Conservation (phyloP, 1,140 invertebrate species). For the Cydia amplana region DNA sequence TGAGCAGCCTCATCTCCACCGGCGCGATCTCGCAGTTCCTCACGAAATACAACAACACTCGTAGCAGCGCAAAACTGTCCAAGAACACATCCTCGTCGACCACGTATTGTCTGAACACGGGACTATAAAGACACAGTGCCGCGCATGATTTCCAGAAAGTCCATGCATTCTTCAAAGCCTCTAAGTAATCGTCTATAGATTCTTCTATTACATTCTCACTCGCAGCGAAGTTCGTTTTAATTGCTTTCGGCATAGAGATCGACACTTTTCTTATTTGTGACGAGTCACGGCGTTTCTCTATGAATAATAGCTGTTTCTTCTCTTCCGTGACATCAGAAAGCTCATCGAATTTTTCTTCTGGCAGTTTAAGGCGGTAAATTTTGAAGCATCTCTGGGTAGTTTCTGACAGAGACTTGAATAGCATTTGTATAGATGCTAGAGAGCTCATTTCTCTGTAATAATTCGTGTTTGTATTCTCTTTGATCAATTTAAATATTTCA, state of each 20-base stretch:
- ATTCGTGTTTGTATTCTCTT: slow-evolving; percentile 59
- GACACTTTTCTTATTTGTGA: slow-evolving; percentile 29
- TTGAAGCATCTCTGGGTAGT: slow-evolving; percentile 72
- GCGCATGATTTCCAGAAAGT: slow-evolving; percentile 82
- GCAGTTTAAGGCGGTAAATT: slow-evolving; percentile 62
- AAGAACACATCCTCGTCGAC: slow-evolving; percentile 55
- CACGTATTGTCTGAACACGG: slow-evolving; percentile 78
- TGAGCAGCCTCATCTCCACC: slow-evolving; percentile 53
- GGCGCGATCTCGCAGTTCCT: slow-evolving; percentile 44
- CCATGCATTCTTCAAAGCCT: slow-evolving; percentile 61
- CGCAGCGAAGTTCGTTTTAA: slow-evolving; percentile 36
- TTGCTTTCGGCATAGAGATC: slow-evolving; percentile 41
- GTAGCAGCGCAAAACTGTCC: slow-evolving; percentile 67
- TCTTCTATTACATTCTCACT: slow-evolving; percentile 42
- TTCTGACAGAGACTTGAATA: slow-evolving; percentile 78
- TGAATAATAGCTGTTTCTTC: slow-evolving; percentile 45
- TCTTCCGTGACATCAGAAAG: slow-evolving; percentile 60
- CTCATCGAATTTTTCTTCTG: slow-evolving; percentile 53
- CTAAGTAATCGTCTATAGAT: slow-evolving; percentile 50
- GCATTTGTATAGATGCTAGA: slow-evolving; percentile 73
- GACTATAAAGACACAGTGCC: slow-evolving; percentile 80
- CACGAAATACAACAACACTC: slow-evolving; percentile 60
- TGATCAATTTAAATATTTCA: slow-evolving; percentile 79
- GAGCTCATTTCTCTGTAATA: slow-evolving; percentile 65
- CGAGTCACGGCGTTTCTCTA: neutral